Base-by-base conservation (phyloP, 2,888 invertebrate genomes). In the Barypeithes pellucidus region DNA sequence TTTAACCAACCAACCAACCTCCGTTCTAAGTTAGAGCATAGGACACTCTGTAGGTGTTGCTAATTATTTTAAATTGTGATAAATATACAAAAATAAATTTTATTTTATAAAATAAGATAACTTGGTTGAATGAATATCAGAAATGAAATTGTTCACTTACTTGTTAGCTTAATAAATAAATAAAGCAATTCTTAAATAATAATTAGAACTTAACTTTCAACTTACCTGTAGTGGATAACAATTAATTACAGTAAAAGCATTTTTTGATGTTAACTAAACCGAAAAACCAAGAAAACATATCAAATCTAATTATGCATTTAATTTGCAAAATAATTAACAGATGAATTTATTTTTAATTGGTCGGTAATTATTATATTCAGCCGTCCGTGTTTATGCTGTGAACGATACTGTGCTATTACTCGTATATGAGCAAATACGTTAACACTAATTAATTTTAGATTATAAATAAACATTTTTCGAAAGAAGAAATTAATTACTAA, bases 331-430 rank as follows among this genome's bases (percentile, higher is more conserved):
- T 57, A 57, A 57, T 57, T 57, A 57, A 9, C 33, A 3, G 16
- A 57, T n/a, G 4, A 33, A 57, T 57, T n/a, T 57, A 57, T 57
- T 57, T 57, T 57, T 57, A 57, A 57, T 57, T 57, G 54, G 54
- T 57, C 18, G 54, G 11, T 57, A 57, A 57, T 57, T 57, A 57
- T n/a, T 57, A 33, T 16, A 18, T 57, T 11, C 36, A 57, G 0
- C 16, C 36, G n/a, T 57, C 16, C 36, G n/a, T 57, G 33, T 57
- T 57, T 57, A 57, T 57, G 14, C 33, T 57, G 33, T 57, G 11
- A n/a, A 11, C 33, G 33, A 33, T 57, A 57, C 11, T 11, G 33
- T 57, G 14, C 33, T 18, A 33, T 50, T 50, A 22, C 12, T 50
- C 22, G 20, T 50, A 12, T 18, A 45, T 45, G 14, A 18, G 9